Percentiles rank a stretch among this genome's conserved stretches.
Conservation (phyloP, 2,888 invertebrate species). For the Catonia carolina region DNA sequence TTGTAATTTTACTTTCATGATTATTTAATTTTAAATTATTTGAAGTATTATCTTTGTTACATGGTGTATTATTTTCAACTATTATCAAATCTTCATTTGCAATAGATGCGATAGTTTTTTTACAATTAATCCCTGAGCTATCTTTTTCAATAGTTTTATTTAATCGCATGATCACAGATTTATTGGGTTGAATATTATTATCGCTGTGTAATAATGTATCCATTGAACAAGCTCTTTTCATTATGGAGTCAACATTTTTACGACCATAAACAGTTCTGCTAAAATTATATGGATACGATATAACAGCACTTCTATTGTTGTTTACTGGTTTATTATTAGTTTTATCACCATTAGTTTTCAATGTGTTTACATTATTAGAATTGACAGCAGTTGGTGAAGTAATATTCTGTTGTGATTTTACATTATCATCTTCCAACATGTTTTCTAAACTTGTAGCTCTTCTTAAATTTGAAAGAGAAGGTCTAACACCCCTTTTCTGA, state of each 20-base stretch:
- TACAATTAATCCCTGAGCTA: constrained; percentile 10
- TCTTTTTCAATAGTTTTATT: constrained; percentile 12
- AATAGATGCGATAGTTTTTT: constrained; percentile 28
- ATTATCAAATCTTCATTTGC: constrained; percentile 40
- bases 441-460: constrained; percentile 82
- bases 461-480: constrained; percentile 60
- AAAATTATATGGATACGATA: constrained; percentile 25
- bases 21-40: constrained; percentile 4
- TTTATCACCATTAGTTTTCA: background rate
- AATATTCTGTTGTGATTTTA: constrained; percentile 3
- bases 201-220: constrained; percentile 71
- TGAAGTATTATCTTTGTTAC: background rate
- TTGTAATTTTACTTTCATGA: background rate
- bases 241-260: constrained; percentile 46
- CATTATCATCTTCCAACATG: constrained; percentile 60
- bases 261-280: constrained; percentile 43
- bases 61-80: constrained; percentile 36
- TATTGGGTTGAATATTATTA: constrained; percentile 30
- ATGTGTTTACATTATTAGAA: background rate
- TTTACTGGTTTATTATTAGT: background rate
- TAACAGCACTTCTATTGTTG: constrained; percentile 16
- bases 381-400: background rate
- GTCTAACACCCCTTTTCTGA: constrained; percentile 53
- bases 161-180: constrained; percentile 6
- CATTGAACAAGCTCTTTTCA: constrained; percentile 80